Evolutionary conservation across 1,140 invertebrate genomes (phyloP).

Genomic region (Gryllus bimaculatus): DNA sequence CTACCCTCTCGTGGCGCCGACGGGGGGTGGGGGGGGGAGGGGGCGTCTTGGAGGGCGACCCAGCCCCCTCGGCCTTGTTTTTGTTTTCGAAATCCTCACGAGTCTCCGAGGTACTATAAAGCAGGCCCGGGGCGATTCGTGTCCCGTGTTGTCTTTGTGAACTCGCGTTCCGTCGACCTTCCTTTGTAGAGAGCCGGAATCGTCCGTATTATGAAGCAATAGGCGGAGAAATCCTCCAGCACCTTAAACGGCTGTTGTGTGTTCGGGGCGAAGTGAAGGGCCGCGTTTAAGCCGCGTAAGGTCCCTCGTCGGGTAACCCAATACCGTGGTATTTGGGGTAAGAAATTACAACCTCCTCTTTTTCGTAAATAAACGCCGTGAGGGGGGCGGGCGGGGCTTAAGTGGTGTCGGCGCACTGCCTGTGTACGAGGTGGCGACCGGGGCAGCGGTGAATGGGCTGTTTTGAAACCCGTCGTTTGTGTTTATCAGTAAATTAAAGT

Average conservation of each 20-base stretch:
- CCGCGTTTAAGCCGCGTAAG: not conserved
- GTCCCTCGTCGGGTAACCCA: not conserved
- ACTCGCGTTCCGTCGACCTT: not conserved
- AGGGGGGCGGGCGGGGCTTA: not conserved
- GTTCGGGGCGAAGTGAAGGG: not conserved
- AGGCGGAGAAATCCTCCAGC: not conserved
- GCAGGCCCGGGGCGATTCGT: not conserved
- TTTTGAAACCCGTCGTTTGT: not conserved
- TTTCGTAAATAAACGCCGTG: not conserved
- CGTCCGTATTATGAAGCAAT: constrained; percentile 1
- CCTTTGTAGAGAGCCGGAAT: not conserved
- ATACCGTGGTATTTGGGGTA: not conserved
- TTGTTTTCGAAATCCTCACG: not conserved
- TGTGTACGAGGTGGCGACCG: not conserved
- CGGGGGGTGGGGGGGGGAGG: too few species aligned
- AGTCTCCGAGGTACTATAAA: not conserved
- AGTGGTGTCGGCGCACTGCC: not conserved
- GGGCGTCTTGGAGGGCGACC: not conserved
- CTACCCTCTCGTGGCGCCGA: not conserved
- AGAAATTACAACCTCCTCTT: not conserved
- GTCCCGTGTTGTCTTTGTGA: not conserved
- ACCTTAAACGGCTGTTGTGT: not conserved
- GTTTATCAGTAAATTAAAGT: not conserved
- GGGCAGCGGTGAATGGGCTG: not conserved
- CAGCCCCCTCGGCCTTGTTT: not conserved